phyloP scores from a whole-genome alignment of 2,797 vertebrate genomes.

The Mormyrops boulengeri region DNA sequence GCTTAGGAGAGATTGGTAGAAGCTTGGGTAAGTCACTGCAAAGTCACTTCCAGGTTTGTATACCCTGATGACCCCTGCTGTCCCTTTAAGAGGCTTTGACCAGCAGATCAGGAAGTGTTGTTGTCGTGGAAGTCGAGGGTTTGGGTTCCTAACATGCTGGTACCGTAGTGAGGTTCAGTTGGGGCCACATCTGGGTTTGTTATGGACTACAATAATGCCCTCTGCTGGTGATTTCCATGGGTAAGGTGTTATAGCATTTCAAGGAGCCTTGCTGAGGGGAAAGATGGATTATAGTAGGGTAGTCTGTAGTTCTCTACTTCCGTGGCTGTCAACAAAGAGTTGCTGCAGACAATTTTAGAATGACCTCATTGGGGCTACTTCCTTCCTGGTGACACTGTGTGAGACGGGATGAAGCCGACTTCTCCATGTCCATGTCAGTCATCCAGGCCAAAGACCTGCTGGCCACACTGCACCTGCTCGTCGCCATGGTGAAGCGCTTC shows the following conservation, averaged over 20 bases:
- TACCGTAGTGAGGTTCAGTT: neutral
- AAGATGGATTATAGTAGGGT: neutral
- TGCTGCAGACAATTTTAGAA: neutral
- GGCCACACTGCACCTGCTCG: slow-evolving; percentile 82
- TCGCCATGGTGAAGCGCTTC: slow-evolving; percentile 78
- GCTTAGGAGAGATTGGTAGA: neutral
- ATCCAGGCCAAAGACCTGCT: slow-evolving; percentile 82
- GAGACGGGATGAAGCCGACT: neutral
- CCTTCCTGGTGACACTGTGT: neutral
- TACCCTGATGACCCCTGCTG: neutral
- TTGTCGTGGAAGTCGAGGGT: neutral
- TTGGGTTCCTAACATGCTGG: neutral
- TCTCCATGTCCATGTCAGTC: slow-evolving; percentile 54
- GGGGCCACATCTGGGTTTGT: neutral
- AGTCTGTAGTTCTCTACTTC: neutral
- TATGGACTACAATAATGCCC: neutral
- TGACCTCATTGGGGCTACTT: neutral
- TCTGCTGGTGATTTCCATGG: neutral
- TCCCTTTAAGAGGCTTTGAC: neutral
- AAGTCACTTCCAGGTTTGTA: neutral
- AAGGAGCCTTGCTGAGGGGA: neutral
- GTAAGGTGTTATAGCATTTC: neutral
- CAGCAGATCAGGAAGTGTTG: neutral
- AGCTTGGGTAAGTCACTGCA: neutral
- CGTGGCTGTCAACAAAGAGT: neutral